phyloP scores from a whole-genome alignment of 2,113 vertebrate genomes.

The Chaetodon trifascialis region DNA sequence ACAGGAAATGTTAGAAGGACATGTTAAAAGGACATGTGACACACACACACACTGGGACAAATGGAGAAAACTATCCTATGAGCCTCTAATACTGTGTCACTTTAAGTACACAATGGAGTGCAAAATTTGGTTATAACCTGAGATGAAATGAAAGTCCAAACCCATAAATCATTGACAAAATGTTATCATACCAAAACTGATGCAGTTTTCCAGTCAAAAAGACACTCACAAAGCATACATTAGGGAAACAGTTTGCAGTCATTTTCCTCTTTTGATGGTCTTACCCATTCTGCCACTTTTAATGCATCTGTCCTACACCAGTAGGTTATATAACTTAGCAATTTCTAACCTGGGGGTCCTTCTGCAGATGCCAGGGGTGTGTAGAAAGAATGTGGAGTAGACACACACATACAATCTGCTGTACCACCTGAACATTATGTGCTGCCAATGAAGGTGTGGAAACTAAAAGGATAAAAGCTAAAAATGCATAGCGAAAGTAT shows the following conservation, averaged over 20 bases:
- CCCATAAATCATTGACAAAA: not conserved
- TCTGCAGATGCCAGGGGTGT: no score
- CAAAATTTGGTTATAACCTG: not conserved
- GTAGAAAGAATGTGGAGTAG: no score
- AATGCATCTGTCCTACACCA: no score
- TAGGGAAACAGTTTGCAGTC: not conserved
- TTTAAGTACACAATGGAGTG: not conserved
- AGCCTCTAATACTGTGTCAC: not conserved
- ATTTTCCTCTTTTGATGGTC: not conserved
- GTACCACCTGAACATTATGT: no score
- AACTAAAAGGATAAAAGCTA: no score
- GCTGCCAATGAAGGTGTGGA: no score
- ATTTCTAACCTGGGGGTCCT: no score
- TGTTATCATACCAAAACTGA: not conserved
- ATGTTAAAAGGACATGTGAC: constrained; percentile 21
- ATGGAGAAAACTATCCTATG: not conserved
- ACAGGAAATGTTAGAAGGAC: constrained; percentile 39
- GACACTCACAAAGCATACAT: not conserved
- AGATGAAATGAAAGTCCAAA: constrained; percentile 2
- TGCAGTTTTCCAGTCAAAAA: not conserved
- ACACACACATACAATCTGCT: no score
- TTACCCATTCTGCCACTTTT: not conserved
- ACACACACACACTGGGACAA: not conserved
- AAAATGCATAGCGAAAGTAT: no score
- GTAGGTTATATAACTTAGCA: no score